Base-by-base conservation (phyloP, 2,888 invertebrate species). In the Spisula subtruncata region DNA sequence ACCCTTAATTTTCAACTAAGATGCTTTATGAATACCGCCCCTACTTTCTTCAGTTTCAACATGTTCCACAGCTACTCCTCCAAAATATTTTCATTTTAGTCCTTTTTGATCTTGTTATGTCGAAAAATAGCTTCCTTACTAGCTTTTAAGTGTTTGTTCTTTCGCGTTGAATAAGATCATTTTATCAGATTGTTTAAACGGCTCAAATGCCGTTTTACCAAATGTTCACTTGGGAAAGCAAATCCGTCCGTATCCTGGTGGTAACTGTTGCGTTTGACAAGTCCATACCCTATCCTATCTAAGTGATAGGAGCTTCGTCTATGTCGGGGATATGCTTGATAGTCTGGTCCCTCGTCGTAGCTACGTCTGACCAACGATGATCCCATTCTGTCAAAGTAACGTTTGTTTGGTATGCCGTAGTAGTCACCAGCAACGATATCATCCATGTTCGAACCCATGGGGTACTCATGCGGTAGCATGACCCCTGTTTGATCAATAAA, bases 371-470 rank as follows among this genome's bases (percentile, higher is more conserved):
- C 81, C 48, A 91, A 87, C 12, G 87, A 87, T 18, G 82, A 84
- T n/a, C 66, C 85, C 14, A 91, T 75, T 35, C 89, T 85, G 60
- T 91, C 91, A 46, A 91, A 71, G 29, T 80, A 81, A 35, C 91
- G 54, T 83, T 89, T 91, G 29, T 86, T 71, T 20, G 35, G 29
- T 25, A 41, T 25, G 35, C 56, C 66, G 8, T 86, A 66, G n/a
- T n/a, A 71, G 0, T 48, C 84, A 48, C 51, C 41, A 32, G 51
- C 85, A n/a, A n/a, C 20, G 71, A 66, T 12, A 12, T 56, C 46
- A n/a, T 35, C 54, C 0, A 16, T 35, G n/a, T 84, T 54, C 16
- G 51, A 80, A 20, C 81, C 81, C 16, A 86, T 85, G 35, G 84
- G 71, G 85, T 86, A 88, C 41, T 46, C 88, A n/a, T n/a, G n/a